phyloP scores from a whole-genome alignment of 2,113 vertebrate genomes.

The Dendropsophus ebraccatus region DNA sequence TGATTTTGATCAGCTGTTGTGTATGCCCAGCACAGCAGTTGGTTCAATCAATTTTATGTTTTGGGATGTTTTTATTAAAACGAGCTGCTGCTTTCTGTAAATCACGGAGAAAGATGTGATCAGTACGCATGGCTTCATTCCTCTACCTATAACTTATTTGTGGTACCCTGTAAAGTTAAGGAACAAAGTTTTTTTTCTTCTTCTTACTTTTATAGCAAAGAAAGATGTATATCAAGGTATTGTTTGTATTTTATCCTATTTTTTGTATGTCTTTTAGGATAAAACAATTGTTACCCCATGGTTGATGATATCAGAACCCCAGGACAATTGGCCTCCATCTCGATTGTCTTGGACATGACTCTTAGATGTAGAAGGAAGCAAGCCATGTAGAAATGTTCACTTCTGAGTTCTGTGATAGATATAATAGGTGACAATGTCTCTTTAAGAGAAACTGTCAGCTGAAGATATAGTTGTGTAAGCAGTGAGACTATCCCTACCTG shows the following conservation, averaged over 20 bases:
- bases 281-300: not conserved
- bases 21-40: slow-evolving; percentile 75
- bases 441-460: too few species aligned
- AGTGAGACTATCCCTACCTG: too few species aligned
- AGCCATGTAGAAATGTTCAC: too few species aligned
- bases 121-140: slow-evolving; percentile 61
- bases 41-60: slow-evolving; percentile 78
- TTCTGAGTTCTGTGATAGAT: not conserved
- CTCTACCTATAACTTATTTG: slow-evolving; percentile 50
- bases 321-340: not conserved
- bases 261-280: not conserved
- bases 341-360: too few species aligned
- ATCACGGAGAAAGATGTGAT: slow-evolving; percentile 71
- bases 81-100: slow-evolving; percentile 74
- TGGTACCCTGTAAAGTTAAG: slow-evolving; percentile 45
- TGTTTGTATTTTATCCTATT: not conserved
- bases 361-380: too few species aligned
- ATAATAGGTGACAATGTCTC: too few species aligned
- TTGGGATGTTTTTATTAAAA: slow-evolving; percentile 78
- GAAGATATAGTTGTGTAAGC: too few species aligned
- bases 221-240: not conserved
- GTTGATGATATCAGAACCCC: not conserved
- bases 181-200: slow-evolving; percentile 29
- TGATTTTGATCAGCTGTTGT: slow-evolving; percentile 75
- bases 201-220: not conserved